Percentiles rank a stretch among this genome's conserved stretches.
phyloP scores from a whole-genome alignment of 2,888 invertebrate species.

The Subacronicta megacephala region DNA sequence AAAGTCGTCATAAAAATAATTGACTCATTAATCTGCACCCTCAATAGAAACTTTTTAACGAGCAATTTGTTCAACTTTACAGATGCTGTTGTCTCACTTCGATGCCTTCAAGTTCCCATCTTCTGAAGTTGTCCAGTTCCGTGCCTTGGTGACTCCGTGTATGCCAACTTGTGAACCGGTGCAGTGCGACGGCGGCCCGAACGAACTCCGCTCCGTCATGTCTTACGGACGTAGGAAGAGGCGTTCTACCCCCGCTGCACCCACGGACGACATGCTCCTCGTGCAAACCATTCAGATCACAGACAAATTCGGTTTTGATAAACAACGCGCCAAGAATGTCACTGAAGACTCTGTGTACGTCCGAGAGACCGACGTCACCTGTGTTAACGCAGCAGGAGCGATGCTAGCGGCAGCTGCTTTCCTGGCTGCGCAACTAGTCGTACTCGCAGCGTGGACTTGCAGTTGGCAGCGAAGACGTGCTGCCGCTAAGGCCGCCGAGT shows the following conservation, averaged over 20 bases:
- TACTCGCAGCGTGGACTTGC: conserved; percentile 96
- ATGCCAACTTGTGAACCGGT: conserved; percentile 98
- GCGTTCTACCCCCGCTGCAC: conserved; percentile 90
- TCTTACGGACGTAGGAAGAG: conserved; percentile 96
- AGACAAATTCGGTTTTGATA: conserved; percentile 96
- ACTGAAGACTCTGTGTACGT: conserved; percentile 93
- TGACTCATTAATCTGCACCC: conserved; percentile 34
- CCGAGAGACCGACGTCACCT: conserved; percentile 90
- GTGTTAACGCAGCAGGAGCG: conserved; percentile 94
- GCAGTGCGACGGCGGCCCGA: conserved; percentile 96
- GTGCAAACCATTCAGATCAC: conserved; percentile 97
- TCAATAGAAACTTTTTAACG: conserved; percentile 29
- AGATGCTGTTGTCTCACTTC: conserved; percentile 96
- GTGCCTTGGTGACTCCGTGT: conserved; percentile 98
- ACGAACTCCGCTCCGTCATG: conserved; percentile 94
- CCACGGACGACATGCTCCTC: conserved; percentile 94
- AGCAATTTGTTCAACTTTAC: conserved; percentile 68
- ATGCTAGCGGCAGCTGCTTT: conserved; percentile 96
- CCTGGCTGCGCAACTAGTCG: conserved; percentile 95
- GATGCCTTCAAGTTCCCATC: conserved; percentile 99
- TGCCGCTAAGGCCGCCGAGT: conserved; percentile 91
- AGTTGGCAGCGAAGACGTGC: conserved; percentile 95
- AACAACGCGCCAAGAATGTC: conserved; percentile 90
- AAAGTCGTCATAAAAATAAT: conserved; percentile 37
- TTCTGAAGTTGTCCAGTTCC: conserved; percentile 98